phyloP scores from a whole-genome alignment of 1,140 invertebrate genomes.

The Plodia interpunctella region DNA sequence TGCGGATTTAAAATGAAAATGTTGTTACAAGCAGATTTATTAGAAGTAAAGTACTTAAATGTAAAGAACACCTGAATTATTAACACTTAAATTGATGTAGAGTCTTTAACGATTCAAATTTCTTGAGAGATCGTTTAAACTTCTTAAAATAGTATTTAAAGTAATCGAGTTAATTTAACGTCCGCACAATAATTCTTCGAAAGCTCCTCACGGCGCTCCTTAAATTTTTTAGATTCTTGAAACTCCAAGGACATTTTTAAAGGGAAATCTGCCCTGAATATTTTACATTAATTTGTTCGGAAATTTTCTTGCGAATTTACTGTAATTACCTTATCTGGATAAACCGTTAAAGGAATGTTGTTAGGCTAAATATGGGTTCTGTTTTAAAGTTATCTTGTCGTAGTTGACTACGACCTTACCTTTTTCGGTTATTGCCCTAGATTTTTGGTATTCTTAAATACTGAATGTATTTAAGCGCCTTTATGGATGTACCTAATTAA shows the following conservation, averaged over 20 bases:
- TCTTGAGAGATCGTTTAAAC: conserved; percentile 6
- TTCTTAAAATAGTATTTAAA: conserved; percentile 9
- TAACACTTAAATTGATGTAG: conserved; percentile 1
- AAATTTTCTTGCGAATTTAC: conserved; percentile 11
- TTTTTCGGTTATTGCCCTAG: conserved; percentile 8
- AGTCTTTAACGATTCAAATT: conserved; percentile 3
- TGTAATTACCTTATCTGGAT: conserved; percentile 16
- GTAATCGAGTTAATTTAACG: conserved; percentile 10
- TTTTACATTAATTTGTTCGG: conserved; percentile 16
- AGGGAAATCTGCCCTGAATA: conserved; percentile 9
- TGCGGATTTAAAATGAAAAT: too few species aligned
- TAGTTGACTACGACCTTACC: too few species aligned
- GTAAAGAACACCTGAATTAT: conserved; percentile 5
- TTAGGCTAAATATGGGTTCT: conserved; percentile 8
- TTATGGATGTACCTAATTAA: too few species aligned
- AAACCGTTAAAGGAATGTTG: conserved; percentile 12
- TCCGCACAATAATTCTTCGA: conserved; percentile 10
- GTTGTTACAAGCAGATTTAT: background rate
- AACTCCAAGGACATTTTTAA: conserved; percentile 15
- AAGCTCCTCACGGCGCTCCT: conserved; percentile 2
- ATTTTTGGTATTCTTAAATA: too few species aligned
- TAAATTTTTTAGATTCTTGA: conserved; percentile 15
- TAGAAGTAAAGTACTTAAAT: background rate
- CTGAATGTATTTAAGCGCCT: too few species aligned
- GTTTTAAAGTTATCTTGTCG: background rate